Base-by-base conservation (phyloP, 2,888 invertebrate species). In the Trachelus troglodyta region DNA sequence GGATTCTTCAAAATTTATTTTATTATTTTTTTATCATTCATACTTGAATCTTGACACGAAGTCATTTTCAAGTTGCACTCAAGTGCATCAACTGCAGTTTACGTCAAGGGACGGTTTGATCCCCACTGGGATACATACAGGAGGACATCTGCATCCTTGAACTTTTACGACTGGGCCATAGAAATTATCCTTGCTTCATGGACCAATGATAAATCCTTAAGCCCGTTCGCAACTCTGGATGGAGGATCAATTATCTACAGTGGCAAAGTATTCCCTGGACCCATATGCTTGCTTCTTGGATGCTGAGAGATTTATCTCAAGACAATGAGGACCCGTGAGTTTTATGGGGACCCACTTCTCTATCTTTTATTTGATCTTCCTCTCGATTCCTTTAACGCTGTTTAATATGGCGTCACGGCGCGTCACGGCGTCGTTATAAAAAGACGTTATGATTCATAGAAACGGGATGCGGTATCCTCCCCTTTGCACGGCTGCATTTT, bases 11-110 rank as follows among this genome's bases (percentile, higher is more conserved):
- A 35, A 12, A 15, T 12, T 74, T 33, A 11, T 31, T 40, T 75
- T 34, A 1, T 1, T 35, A 23, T n/a, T 69, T 35, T 34, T 77
- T 79, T 76, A 79, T 79, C 79, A 34, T 31, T 76, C 75, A 0
- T 9, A 56, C 23, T 56, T 73, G 9, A 23, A 56, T 23, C 56
- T 23, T 56, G 56, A 56, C 15, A 2, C 23, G 6, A 23, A 9
- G 23, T 9, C 56, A 56, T 9, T 23, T 56, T 56, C 6, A 1
- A 56, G 6, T 1, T 56, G 15, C 40, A 23, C 40, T 56, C 15
- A 0, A 2, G 40, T 6, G 23, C 56, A 23, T 56, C 56, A 2
- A 56, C 9, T 2, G 56, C 15, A 23, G 56, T 23, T 23, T 56
- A 56, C 1, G 9, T 23, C 23, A 23, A 9, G 23, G 23, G 56